Evolutionary conservation across 2,888 invertebrate species (phyloP), one percentile per base, ranked within the genome.

Genomic region (Diarsia dahlii): DNA sequence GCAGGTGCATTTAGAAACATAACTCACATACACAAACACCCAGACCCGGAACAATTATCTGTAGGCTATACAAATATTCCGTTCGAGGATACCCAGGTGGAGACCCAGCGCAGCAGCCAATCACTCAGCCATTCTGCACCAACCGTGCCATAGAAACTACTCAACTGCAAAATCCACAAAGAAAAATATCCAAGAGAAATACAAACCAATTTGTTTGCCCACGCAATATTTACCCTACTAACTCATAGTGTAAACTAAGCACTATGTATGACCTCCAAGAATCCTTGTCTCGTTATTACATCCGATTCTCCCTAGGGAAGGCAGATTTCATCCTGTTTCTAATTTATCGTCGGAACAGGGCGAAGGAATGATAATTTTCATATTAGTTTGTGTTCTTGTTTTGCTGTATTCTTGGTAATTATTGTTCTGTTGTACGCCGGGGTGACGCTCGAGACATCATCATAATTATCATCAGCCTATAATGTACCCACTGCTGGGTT

Each of bases 301-400:
- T 84, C 86, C 84, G 79, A 77, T 50, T 63, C 74, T 77, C 86
- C 81, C 86, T 6, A 3, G 76, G 71, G 85, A 67, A 74, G 81
- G 78, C 74, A 71, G 76, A 85, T 85, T 77, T 77, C 79, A 79
- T 84, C 79, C 84, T 84, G 68, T 56, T 34, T 39, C 62, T 77
- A 74, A 86, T 85, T 86, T 86, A 86, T 85, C 34, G 74, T 74
- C 76, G 76, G 76, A 74, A 84, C 54, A 65, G 50, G 56, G 71
- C 73, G 80, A 54, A 76, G 20, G 74, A 65, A 65, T 73, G 74
- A 76, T 84, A 81, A 76, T 84, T 84, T 85, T 73, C 72, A 73
- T 81, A 76, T 83, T 76, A 83, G 71, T 82, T 68, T 65, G 9
- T 64, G 45, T 58, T 63, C 54, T 66, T 78, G 72, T 81, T 73